Base-by-base conservation (phyloP, 2,888 invertebrate species). In the Pandemis corylana region DNA sequence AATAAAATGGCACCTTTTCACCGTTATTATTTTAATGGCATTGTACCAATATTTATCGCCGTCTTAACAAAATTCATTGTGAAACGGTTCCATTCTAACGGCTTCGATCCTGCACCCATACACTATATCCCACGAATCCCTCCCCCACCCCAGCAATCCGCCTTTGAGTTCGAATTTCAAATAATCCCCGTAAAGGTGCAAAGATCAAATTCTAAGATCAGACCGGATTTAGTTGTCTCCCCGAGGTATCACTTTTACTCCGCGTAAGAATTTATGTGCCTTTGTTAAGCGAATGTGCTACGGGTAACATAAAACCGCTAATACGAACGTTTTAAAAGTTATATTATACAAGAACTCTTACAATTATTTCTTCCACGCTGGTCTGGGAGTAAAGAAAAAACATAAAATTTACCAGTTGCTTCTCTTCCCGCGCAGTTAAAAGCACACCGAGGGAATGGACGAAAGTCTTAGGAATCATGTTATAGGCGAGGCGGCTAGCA, bases 161-260 rank as follows among this genome's bases (percentile, higher is more conserved):
- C 28, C 66, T 75, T 71, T 71, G 70, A 70, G 75, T 66, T 75
- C 70, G 71, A 71, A 71, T 75, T 71, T 75, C 75, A 46, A 67
- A 70, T 75, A 75, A 75, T 75, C 75, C 70, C 56, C 46, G 70
- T 20, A 71, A 71, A 75, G 75, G 75, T 71, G 75, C 71, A 63
- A 67, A 74, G 70, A 74, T 74, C 74, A 70, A 74, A 70, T 74
- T 66, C 74, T 70, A 65, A 71, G 53, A 75, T 62, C 66, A 68
- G 1, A 12, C 36, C 36, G 75, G 70, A 67, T 75, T 75, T 75
- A 62, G 66, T 56, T 71, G 75, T 75, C 70, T 75, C 20, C 73
- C 59, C 49, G 36, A 67, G 62, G 51, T 70, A 75, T 70, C 66
- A 67, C 53, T 70, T 75, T 28, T 62, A 46, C 53, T 70, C 13